These are phyloP conservation scores for Malurus splendens DNA, from an alignment of 2,797 vertebrate genomes.

Conservation along the genomic window DNA sequence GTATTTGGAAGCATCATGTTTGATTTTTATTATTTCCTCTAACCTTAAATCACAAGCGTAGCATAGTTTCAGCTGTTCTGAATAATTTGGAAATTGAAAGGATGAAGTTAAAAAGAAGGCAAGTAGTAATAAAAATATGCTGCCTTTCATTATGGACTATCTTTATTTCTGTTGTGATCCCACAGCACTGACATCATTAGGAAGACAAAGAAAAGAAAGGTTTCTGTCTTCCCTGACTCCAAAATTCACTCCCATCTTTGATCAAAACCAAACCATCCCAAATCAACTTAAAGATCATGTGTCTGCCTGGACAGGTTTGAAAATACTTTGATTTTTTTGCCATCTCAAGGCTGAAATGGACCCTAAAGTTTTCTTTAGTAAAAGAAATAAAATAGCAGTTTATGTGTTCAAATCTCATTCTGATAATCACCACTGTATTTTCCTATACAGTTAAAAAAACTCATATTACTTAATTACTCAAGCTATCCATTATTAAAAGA, in stretches of 20 bases:
- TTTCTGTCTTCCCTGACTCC: not conserved
- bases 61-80: not conserved
- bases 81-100: not conserved
- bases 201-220: not conserved
- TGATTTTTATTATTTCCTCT: not conserved
- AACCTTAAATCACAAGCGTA: not conserved
- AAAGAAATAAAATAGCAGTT: not conserved
- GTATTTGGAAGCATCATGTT: not conserved
- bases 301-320: not conserved
- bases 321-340: not conserved
- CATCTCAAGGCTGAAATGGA: not conserved
- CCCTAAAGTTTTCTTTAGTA: not conserved
- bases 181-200: not conserved
- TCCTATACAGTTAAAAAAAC: not conserved
- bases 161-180: not conserved
- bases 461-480: not conserved
- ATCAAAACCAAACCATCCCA: not conserved
- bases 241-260: not conserved
- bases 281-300: not conserved
- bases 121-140: not conserved
- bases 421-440: not conserved
- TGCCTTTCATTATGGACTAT: not conserved
- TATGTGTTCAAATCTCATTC: not conserved
- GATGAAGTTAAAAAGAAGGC: not conserved
- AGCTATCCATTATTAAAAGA: not conserved